Base-by-base conservation (phyloP, 2,888 invertebrate species). In the Arrhopalites spinosus region DNA sequence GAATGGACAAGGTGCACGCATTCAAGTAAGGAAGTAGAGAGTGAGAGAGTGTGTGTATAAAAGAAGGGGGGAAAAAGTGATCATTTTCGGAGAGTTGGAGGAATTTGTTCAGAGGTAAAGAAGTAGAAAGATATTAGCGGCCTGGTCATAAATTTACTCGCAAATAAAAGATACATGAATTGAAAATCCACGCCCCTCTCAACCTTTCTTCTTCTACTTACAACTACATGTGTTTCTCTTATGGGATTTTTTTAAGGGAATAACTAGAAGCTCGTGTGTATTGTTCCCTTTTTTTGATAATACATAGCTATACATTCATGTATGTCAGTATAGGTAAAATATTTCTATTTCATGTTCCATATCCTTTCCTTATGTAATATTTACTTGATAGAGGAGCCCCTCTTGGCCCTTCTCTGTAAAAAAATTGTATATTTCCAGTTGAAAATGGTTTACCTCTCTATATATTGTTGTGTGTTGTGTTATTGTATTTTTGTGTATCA, bases 161-260 rank as follows among this genome's bases (percentile, higher is more conserved):
- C 82, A 82, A 82, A 82, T 82, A 82, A 82, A 82, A 82, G 82
- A 82, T n/a, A n/a, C n/a, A n/a, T n/a, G n/a, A n/a, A n/a, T 79
- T 79, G 81, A 81, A 78, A 76, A 76, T 78, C 73, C 79, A 81
- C 82, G 81, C 82, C 81, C 78, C 80, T 77, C 76, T 80, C 74
- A 78, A 79, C 79, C 79, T 79, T 81, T 81, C n/a, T 79, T 76
- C 66, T 68, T 36, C 5, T 36, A 11, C 36, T 36, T 68, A 7
- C 5, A 7, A 11, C 36, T 36, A 11, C 59, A 59, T 66, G 23
- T 66, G 2, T 43, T 7, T 66, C 23, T n/a, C 20, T 30, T 13
- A n/a, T 30, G 27, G 15, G 64, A 13, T 3, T 64, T n/a, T n/a
- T n/a, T 11, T 1, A 59, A 25, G 59, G n/a, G 59, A 59, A 59